phyloP scores from a whole-genome alignment of 2,113 vertebrate species.

The Chauna torquata region DNA sequence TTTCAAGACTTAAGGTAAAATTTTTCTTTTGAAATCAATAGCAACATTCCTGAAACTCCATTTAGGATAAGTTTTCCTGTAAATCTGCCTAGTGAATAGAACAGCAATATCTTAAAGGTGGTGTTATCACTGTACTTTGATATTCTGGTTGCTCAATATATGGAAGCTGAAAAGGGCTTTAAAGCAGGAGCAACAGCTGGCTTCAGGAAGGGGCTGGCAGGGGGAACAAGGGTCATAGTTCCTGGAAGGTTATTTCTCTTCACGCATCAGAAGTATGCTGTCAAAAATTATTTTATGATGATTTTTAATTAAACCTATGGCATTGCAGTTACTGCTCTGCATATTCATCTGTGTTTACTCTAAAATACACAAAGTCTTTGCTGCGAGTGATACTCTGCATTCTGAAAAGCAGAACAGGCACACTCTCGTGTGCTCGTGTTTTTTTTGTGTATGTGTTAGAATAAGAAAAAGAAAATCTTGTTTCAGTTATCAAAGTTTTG shows the following conservation, averaged over 20 bases:
- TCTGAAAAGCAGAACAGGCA: not conserved
- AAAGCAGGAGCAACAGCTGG: not conserved
- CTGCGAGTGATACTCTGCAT: not conserved
- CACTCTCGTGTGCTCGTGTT: not conserved
- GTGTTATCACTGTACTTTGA: not conserved
- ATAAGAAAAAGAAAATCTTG: not conserved
- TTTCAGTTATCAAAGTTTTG: not conserved
- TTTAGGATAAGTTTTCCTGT: not conserved
- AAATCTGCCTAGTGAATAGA: not conserved
- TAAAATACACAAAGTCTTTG: not conserved
- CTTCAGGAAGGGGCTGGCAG: not conserved
- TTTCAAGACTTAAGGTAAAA: not conserved
- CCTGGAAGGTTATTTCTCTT: not conserved
- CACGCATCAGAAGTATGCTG: not conserved
- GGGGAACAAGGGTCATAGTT: not conserved
- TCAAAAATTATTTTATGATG: not conserved
- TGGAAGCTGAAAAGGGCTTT: not conserved
- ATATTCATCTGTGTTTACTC: fast-evolving
- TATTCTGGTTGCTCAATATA: not conserved
- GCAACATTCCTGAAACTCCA: not conserved
- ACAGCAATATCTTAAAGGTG: not conserved
- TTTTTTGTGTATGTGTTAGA: not conserved
- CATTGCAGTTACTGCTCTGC: not conserved
- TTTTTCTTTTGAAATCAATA: not conserved
- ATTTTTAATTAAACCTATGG: not conserved